Evolutionary conservation across 2,797 vertebrate species (phyloP), one percentile per base, ranked within the genome.

Genomic region (Manis javanica): DNA sequence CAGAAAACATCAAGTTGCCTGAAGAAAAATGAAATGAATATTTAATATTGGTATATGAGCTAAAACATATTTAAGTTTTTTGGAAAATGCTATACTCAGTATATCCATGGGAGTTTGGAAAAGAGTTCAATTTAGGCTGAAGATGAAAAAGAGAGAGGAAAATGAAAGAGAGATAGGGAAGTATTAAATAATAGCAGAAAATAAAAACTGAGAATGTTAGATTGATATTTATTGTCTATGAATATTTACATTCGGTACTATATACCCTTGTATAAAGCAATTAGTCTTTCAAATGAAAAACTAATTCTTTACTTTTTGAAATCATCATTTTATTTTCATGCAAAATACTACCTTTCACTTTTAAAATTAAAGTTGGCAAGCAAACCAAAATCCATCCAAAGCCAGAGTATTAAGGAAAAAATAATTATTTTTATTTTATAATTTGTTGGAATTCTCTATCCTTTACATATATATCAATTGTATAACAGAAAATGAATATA

Each of bases 401-500:
- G 2, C 59, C 21, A 59, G 5, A 88, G 69, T 78, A 51, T 2
- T 53, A 19, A 19, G 37, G 23, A 53, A 66, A 82, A 79, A 75
- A 39, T 69, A 55, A 2, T n/a, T n/a, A 87, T 84, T 34, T 37
- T 29, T n/a, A 87, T 84, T 34, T 37, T 7, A 77, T n/a, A 14
- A 72, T 85, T 61, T 91, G 2, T 87, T 89, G 31, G 34, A 83
- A 46, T 1, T 11, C 15, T 94, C 64, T 81, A 51, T 66, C 0
- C 2, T 75, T 71, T 66, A 77, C 10, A 26, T 71, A 9, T 59
- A 14, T 55, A 59, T 86, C 81, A 93, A 81, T 75, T 81, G 1
- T 42, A n/a, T 75, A 91, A 96, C 81, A 94, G 89, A 98, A 97
- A 98, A 74, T 14, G 66, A 96, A 97, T 93, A 93, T 91, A 97